Conservation (phyloP, 2,797 vertebrate genomes). For the Anolis apletophallus region DNA sequence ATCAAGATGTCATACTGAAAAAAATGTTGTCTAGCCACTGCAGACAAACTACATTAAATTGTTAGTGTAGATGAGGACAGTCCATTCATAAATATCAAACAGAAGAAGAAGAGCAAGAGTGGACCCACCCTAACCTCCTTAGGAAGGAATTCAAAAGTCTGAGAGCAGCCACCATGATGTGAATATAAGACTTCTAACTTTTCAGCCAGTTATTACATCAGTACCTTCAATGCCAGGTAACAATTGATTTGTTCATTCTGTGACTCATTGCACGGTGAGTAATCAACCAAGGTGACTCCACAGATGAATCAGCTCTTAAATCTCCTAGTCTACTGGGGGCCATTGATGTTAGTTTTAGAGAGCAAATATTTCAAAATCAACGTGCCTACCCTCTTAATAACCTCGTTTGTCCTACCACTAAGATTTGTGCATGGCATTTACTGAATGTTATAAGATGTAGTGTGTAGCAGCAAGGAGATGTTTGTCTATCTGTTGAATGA, state of each 20-base stretch:
- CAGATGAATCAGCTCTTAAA: constrained; percentile 2
- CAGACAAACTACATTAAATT: no score
- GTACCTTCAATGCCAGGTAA: no score
- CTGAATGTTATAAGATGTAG: background rate
- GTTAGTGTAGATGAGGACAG: no score
- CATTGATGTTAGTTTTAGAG: background rate
- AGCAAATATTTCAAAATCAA: background rate
- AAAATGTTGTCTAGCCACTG: no score
- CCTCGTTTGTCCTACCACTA: background rate
- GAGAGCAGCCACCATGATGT: no score
- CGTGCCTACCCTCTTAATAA: background rate
- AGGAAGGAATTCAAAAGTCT: no score
- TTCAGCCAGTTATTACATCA: no score
- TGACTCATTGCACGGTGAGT: background rate
- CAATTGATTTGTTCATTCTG: background rate
- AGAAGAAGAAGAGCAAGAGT: no score
- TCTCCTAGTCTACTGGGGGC: background rate
- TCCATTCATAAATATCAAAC: no score
- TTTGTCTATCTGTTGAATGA: constrained; percentile 1
- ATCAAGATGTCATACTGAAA: no score
- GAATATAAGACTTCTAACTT: no score
- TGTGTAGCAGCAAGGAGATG: background rate
- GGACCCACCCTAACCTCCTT: no score
- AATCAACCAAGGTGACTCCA: background rate
- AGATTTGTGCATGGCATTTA: background rate